Evolutionary conservation across 2,888 invertebrate genomes (phyloP).

Genomic region (Agrilus biguttatus): DNA sequence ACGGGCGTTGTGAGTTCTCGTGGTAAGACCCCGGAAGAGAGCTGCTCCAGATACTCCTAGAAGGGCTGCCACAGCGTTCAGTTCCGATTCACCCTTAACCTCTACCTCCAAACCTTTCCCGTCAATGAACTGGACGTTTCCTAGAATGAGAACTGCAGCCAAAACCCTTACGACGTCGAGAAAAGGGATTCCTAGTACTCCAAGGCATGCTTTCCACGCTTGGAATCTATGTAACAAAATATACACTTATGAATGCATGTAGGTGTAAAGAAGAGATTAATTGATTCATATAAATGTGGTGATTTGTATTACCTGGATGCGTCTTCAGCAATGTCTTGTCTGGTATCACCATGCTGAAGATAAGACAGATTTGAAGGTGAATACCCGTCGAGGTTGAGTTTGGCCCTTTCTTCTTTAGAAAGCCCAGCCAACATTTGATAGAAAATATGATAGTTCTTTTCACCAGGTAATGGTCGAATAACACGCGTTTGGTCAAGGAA

Average conservation of each 20-base stretch:
- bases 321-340: constrained; percentile 60
- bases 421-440: constrained; percentile 90
- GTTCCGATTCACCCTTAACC: constrained; percentile 67
- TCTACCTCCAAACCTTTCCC: constrained; percentile 62
- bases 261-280: background rate
- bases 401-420: constrained; percentile 69
- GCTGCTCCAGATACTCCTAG: constrained; percentile 64
- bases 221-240: constrained; percentile 46
- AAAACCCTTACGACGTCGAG: constrained; percentile 84
- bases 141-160: constrained; percentile 78
- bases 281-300: too few relatives aligned
- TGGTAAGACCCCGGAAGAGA: constrained; percentile 68
- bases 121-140: constrained; percentile 82
- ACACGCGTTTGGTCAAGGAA: constrained; percentile 89
- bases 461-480: constrained; percentile 68
- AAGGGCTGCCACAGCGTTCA: constrained; percentile 74
- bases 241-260: background rate
- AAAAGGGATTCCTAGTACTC: constrained; percentile 85
- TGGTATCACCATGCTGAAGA: constrained; percentile 57
- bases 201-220: constrained; percentile 84
- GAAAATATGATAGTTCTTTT: constrained; percentile 94
- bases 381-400: constrained; percentile 78
- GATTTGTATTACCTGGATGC: constrained; percentile 31
- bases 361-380: constrained; percentile 70
- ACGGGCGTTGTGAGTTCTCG: constrained; percentile 63